Percentiles rank a stretch among this genome's conserved stretches.
Conservation (phyloP, 2,113 vertebrate genomes). For the Vulpes lagopus region DNA sequence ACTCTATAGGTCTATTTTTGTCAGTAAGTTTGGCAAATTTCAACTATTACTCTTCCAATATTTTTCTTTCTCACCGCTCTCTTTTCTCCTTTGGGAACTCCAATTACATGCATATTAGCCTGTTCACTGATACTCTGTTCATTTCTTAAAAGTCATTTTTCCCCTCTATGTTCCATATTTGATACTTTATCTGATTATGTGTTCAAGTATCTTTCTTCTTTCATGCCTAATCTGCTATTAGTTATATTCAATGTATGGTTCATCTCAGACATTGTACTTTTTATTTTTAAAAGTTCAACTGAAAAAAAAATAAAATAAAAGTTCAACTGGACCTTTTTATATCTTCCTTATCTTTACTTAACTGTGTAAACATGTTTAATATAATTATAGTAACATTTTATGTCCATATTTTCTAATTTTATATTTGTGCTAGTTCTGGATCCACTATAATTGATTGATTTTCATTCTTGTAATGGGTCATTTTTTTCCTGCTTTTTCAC, state of each 20-base stretch:
- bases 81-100: neutral
- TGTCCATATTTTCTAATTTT: neutral
- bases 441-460: neutral
- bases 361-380: neutral
- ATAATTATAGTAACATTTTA: neutral
- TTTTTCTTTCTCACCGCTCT: neutral
- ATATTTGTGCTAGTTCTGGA: neutral
- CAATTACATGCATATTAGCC: neutral
- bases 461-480: neutral
- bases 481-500: neutral
- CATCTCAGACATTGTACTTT: neutral
- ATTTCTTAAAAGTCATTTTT: neutral
- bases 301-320: no score
- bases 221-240: neutral
- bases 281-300: neutral
- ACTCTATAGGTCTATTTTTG: neutral
- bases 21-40: neutral
- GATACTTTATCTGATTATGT: neutral
- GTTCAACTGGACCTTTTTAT: neutral
- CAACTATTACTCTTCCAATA: neutral
- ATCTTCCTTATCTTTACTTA: neutral
- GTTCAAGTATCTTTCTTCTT: neutral
- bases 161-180: neutral
- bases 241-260: neutral
- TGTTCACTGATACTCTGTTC: neutral